Evolutionary conservation across 2,797 vertebrate genomes (phyloP).

Genomic region (Protosalanx chinensis): DNA sequence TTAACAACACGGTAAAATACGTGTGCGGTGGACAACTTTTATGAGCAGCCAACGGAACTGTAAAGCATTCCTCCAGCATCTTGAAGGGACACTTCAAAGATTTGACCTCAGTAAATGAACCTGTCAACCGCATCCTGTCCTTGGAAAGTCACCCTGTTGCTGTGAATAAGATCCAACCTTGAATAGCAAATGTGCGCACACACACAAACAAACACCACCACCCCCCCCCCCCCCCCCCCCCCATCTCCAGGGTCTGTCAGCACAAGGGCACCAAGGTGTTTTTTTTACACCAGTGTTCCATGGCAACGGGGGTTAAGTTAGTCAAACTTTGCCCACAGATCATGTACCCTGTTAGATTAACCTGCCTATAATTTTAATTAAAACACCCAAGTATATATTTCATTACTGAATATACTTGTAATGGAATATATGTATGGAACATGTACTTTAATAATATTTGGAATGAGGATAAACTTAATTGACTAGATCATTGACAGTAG

Average conservation of each 20-base stretch:
- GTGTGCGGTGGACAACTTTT: neutral
- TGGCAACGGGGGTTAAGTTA: constrained; percentile 7
- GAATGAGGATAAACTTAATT: no score
- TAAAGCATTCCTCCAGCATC: no score
- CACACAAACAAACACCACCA: neutral
- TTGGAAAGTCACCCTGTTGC: no score
- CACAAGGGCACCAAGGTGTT: neutral
- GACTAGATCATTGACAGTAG: no score
- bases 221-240: neutral
- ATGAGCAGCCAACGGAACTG: neutral
- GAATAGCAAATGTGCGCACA: neutral
- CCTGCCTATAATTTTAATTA: neutral
- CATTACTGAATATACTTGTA: no score
- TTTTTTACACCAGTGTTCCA: neutral
- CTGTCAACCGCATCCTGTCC: constrained; percentile 26
- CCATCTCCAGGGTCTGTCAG: constrained; percentile 3
- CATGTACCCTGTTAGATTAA: neutral
- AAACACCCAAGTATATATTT: no score
- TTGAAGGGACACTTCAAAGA: no score
- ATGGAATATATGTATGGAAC: no score
- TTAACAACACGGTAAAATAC: neutral
- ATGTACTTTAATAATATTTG: no score
- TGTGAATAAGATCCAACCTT: neutral
- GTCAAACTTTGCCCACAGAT: neutral
- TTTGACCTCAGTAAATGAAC: constrained; percentile 14